Conservation (phyloP, 2,113 vertebrate genomes). For the Microcebus lehilahytsara region DNA sequence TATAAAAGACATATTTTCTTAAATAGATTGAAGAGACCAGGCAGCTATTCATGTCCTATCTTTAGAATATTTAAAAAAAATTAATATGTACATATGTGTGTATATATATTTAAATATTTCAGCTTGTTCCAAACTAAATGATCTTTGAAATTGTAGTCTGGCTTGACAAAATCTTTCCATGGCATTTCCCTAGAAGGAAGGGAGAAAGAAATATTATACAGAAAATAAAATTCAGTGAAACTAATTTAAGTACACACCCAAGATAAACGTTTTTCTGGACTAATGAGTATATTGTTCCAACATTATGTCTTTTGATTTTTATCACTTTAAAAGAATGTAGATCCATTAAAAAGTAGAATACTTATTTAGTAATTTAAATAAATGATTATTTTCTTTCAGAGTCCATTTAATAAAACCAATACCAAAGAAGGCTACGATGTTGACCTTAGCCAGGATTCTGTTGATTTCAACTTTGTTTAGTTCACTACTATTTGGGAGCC, state of each 20-base stretch:
- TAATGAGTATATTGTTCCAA: neutral
- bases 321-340: neutral
- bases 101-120: neutral
- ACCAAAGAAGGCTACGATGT: constrained; percentile 65
- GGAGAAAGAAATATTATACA: neutral
- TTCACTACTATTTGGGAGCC: constrained; percentile 51
- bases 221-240: constrained; percentile 1
- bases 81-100: neutral
- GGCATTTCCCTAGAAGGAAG: neutral
- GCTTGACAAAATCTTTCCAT: neutral
- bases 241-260: neutral
- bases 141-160: constrained; percentile 21
- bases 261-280: neutral
- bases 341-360: neutral
- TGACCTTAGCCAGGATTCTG: constrained; percentile 52
- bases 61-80: neutral
- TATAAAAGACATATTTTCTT: neutral
- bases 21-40: constrained; percentile 1
- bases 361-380: constrained; percentile 37
- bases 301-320: neutral
- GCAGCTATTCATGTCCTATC: neutral
- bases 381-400: constrained; percentile 69
- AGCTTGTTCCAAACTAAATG: neutral
- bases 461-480: constrained; percentile 64
- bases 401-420: constrained; percentile 16